Evolutionary conservation across 1,140 invertebrate genomes (phyloP).

Genomic region (Bombus impatiens): DNA sequence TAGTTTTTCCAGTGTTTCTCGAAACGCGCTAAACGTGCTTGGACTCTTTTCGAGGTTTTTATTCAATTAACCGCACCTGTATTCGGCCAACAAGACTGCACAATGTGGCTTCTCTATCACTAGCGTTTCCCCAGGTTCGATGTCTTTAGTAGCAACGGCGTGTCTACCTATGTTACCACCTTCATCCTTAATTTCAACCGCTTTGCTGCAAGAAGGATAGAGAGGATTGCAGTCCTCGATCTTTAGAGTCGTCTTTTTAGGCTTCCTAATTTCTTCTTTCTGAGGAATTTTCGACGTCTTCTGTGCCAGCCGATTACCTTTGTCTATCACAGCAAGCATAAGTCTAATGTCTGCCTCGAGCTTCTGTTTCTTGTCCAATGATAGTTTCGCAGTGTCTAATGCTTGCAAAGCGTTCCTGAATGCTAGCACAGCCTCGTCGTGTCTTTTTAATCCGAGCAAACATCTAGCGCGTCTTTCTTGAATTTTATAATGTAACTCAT

Average conservation of each 20-base stretch:
- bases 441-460: slow-evolving; percentile 87
- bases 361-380: slow-evolving; percentile 86
- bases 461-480: slow-evolving; percentile 90
- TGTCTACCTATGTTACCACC: slow-evolving; percentile 83
- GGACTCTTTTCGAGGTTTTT: no score
- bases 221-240: slow-evolving; percentile 79
- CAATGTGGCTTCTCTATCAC: slow-evolving; percentile 89
- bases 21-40: no score
- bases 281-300: slow-evolving; percentile 68
- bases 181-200: slow-evolving; percentile 83
- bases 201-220: slow-evolving; percentile 84
- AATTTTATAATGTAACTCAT: slow-evolving; percentile 89
- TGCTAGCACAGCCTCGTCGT: slow-evolving; percentile 86
- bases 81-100: slow-evolving; percentile 88
- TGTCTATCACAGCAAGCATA: slow-evolving; percentile 88
- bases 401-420: slow-evolving; percentile 86
- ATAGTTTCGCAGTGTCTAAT: slow-evolving; percentile 86
- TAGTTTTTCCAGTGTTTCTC: no score
- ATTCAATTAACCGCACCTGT: slow-evolving; percentile 64
- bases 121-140: slow-evolving; percentile 87
- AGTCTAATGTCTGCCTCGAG: slow-evolving; percentile 87
- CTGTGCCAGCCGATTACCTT: slow-evolving; percentile 80
- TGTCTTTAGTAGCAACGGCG: slow-evolving; percentile 85
- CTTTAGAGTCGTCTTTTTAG: slow-evolving; percentile 65
- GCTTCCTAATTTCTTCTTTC: slow-evolving; percentile 67